A percentile compares a stretch with the other conserved stretches of the same genome.
These are phyloP conservation scores for Brachionus rubens DNA, from an alignment of 1,140 invertebrate genomes.

Conservation along the genomic window DNA sequence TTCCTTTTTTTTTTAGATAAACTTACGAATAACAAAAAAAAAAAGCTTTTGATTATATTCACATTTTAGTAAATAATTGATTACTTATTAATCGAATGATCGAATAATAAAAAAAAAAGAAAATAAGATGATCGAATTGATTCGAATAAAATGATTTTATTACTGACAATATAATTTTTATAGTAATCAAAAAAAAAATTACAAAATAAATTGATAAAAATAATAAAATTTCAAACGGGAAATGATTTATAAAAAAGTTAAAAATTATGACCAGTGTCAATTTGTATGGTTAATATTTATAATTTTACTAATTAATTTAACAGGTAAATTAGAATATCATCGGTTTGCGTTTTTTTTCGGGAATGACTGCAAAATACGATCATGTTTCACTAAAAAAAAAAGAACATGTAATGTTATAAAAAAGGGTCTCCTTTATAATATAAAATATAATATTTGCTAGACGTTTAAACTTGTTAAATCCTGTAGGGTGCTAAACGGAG, in stretches of 20 bases:
- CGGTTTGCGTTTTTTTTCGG: too few relatives aligned
- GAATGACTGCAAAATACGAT: too few relatives aligned
- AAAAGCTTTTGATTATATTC: not conserved
- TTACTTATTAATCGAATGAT: slow-evolving; percentile 36
- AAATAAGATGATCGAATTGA: too few relatives aligned
- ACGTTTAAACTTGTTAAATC: too few relatives aligned
- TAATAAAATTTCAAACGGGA: not conserved
- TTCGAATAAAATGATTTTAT: not conserved
- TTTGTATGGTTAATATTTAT: not conserved
- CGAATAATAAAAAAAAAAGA: not conserved
- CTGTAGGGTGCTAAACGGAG: too few relatives aligned
- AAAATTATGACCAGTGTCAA: not conserved
- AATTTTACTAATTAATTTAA: not conserved
- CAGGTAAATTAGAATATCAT: not conserved
- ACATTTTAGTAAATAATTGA: slow-evolving; percentile 40
- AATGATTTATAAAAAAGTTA: slow-evolving; percentile 1
- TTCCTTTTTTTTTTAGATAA: slow-evolving; percentile 24
- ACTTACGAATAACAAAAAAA: slow-evolving; percentile 1
- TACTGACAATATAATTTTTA: slow-evolving; percentile 3
- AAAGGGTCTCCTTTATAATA: too few relatives aligned
- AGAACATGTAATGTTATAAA: too few relatives aligned
- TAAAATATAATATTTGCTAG: too few relatives aligned
- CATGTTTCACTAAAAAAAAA: too few relatives aligned
- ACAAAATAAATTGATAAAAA: too few relatives aligned
- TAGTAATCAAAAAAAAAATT: too few relatives aligned